Evolutionary conservation across 2,888 invertebrate species (phyloP).

Genomic region (Heliconius cydno): DNA sequence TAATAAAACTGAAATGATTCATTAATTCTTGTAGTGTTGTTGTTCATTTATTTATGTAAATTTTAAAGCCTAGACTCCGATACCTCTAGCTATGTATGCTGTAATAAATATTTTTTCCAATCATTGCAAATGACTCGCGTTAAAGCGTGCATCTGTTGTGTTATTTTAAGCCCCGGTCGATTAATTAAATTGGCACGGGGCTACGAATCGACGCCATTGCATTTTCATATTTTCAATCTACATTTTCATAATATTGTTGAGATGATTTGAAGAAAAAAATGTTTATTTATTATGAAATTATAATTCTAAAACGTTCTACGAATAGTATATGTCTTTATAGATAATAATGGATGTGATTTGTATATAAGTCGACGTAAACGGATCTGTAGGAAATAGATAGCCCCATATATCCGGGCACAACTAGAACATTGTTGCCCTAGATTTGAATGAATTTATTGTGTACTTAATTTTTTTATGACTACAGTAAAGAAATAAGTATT

Average conservation of each 20-base stretch:
- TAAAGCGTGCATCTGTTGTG: slow-evolving; percentile 4
- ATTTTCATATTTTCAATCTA: slow-evolving; percentile 32
- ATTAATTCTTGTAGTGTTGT: neutral
- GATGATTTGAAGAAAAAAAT: slow-evolving; percentile 11
- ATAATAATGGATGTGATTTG: slow-evolving; percentile 35
- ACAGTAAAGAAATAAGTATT: neutral
- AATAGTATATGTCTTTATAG: slow-evolving; percentile 27
- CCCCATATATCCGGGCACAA: slow-evolving; percentile 21
- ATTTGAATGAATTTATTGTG: slow-evolving; percentile 5
- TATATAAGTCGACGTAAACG: slow-evolving; percentile 33
- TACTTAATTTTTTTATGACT: neutral
- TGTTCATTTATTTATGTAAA: neutral
- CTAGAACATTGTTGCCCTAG: slow-evolving; percentile 21
- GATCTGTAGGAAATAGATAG: slow-evolving; percentile 38
- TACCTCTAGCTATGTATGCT: neutral
- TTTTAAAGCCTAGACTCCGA: neutral
- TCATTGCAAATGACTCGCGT: slow-evolving; percentile 5
- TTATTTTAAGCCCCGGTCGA: slow-evolving; percentile 13
- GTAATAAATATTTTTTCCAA: slow-evolving; percentile 14
- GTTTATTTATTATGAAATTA: slow-evolving; percentile 30
- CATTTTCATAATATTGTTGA: slow-evolving; percentile 28
- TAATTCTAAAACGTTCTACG: slow-evolving; percentile 27
- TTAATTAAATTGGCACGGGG: slow-evolving; percentile 26
- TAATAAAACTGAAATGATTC: neutral
- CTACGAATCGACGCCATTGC: slow-evolving; percentile 25